phyloP scores from a whole-genome alignment of 2,888 invertebrate genomes.

The Drosophila paracracens region DNA sequence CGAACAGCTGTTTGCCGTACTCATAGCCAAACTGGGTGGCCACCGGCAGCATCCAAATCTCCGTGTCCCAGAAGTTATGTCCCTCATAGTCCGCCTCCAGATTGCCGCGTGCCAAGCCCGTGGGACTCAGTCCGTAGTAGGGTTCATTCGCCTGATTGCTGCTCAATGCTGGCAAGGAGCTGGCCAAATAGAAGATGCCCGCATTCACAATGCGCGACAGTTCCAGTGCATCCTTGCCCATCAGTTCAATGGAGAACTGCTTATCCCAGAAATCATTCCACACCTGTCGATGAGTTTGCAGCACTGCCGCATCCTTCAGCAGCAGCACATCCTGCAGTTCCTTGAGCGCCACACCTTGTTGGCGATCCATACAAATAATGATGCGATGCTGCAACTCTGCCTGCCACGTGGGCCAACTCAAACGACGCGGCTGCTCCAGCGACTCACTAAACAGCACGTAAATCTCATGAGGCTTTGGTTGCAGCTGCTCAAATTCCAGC shows the following conservation, averaged over 20 bases:
- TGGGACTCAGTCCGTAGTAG: slow-evolving; percentile 87
- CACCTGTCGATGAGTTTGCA: slow-evolving; percentile 85
- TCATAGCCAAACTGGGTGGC: slow-evolving; percentile 86
- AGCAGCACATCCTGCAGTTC: slow-evolving; percentile 78
- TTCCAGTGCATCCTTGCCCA: slow-evolving; percentile 84
- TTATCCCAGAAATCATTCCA: slow-evolving; percentile 86
- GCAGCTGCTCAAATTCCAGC: slow-evolving; percentile 77
- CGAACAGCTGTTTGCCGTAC: slow-evolving; percentile 86
- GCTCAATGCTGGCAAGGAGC: slow-evolving; percentile 86
- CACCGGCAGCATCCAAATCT: slow-evolving; percentile 88
- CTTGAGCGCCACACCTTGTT: slow-evolving; percentile 85
- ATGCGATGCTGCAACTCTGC: slow-evolving; percentile 84
- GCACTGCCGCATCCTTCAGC: slow-evolving; percentile 82
- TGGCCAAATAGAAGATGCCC: slow-evolving; percentile 87
- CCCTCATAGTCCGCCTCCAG: slow-evolving; percentile 85
- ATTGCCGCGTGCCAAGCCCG: slow-evolving; percentile 86
- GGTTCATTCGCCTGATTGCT: slow-evolving; percentile 85
- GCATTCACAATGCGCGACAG: slow-evolving; percentile 86
- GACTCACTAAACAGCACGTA: slow-evolving; percentile 73
- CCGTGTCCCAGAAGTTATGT: slow-evolving; percentile 89
- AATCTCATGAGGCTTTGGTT: slow-evolving; percentile 66
- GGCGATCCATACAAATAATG: slow-evolving; percentile 86
- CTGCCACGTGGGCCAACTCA: slow-evolving; percentile 68
- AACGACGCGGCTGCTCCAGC: slow-evolving; percentile 59
- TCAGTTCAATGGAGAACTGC: slow-evolving; percentile 86